Base-by-base conservation (phyloP, 2,888 invertebrate genomes). In the Xiphydria camelus region DNA sequence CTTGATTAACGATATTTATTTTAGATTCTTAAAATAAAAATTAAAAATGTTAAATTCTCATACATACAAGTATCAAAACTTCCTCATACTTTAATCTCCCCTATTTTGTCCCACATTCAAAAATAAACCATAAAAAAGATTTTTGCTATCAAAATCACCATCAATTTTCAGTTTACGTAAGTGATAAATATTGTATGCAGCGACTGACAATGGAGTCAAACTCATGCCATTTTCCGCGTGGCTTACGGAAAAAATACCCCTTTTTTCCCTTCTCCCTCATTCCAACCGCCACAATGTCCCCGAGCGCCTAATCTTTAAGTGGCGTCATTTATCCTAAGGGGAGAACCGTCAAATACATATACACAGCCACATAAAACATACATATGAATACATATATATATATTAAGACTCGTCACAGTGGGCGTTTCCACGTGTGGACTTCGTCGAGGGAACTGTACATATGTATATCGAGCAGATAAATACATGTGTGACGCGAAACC, bases 221-320 rank as follows among this genome's bases (percentile, higher is more conserved):
- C 48, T 43, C 42, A 38, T 45, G 41, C 51, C 43, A 57, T 57
- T 57, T 59, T 51, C 55, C 57, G 45, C 54, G 50, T 45, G 42
- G 52, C 48, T 54, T 51, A 49, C 54, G 53, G 47, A 42, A 51
- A 56, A 56, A 61, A 58, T 62, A 51, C 20, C 50, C n/a, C n/a
- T n/a, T n/a, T n/a, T n/a, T n/a, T 59, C 47, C 48, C 47, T 59
- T 46, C 49, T 52, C 50, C n/a, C 53, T 41, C 35, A n/a, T 18
- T 9, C 22, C 20, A n/a, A n/a, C n/a, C n/a, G n/a, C n/a, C n/a
- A n/a, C n/a, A n/a, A n/a, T 50, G 57, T 61, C 59, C 55, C 59
- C 48, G 48, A 52, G 55, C 64, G 56, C 57, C 64, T 66, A 66
- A 66, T 66, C 66, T 66, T 61, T 61, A 62, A 66, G 64, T 64